A percentile compares a stretch with the other conserved stretches of the same genome.
phyloP scores from a whole-genome alignment of 2,797 vertebrate genomes.

The Xyrichtys novacula region DNA sequence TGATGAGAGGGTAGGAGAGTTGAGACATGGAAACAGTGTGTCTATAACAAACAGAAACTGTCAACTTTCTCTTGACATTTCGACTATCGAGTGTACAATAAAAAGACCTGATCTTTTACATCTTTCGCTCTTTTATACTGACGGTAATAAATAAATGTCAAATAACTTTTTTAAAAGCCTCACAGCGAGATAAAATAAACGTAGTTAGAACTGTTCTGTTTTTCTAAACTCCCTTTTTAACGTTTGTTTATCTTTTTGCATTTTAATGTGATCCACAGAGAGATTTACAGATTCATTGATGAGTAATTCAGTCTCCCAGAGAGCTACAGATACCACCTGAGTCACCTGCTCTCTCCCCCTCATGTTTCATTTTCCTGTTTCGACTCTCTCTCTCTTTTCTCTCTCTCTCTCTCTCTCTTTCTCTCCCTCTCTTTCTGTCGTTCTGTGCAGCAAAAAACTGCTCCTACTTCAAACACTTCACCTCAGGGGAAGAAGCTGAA shows the following conservation, averaged over 20 bases:
- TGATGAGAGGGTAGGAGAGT: too few relatives aligned
- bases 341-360: slow-evolving; percentile 39
- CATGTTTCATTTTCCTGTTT: slow-evolving; percentile 35
- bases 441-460: slow-evolving; percentile 90
- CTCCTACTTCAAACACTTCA: slow-evolving; percentile 99
- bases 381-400: background rate
- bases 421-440: slow-evolving; percentile 19
- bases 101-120: too few relatives aligned
- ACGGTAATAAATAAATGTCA: too few relatives aligned
- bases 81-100: too few relatives aligned
- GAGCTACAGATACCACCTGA: slow-evolving; percentile 23
- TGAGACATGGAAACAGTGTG: too few relatives aligned
- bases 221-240: background rate
- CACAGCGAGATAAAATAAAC: too few relatives aligned
- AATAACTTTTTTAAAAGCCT: too few relatives aligned
- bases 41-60: too few relatives aligned
- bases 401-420: slow-evolving; percentile 3
- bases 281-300: slow-evolving; percentile 14
- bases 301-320: slow-evolving; percentile 39
- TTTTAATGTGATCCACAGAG: background rate
- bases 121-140: too few relatives aligned
- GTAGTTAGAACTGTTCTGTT: background rate
- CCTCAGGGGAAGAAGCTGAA: slow-evolving; percentile 93
- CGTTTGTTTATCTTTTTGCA: background rate
- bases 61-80: too few relatives aligned